phyloP scores from a whole-genome alignment of 2,888 invertebrate genomes.

The Eupithecia pulchellata region DNA sequence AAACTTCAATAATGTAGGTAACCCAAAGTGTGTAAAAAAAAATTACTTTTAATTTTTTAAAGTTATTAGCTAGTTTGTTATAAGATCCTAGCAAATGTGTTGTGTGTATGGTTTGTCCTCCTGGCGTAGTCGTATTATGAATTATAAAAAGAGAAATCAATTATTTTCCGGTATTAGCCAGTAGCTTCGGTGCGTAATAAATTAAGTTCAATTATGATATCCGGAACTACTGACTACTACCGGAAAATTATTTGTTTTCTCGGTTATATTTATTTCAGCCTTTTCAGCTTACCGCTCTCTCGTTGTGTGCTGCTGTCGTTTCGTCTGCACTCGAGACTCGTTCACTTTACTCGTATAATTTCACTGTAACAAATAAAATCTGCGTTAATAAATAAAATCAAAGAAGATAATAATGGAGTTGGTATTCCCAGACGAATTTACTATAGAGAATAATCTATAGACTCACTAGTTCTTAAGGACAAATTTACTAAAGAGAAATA shows the following conservation, averaged over 20 bases:
- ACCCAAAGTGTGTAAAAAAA: no score
- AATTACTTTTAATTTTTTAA: no score
- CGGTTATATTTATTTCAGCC: constrained; percentile 47
- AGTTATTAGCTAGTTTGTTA: no score
- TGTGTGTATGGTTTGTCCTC: no score
- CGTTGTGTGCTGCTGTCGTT: constrained; percentile 76
- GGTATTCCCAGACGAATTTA: not conserved
- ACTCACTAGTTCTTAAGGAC: no score
- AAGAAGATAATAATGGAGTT: not conserved
- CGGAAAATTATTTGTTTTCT: not conserved
- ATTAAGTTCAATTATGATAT: not conserved
- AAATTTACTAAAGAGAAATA: no score
- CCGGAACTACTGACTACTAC: not conserved
- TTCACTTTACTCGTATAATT: constrained; percentile 82
- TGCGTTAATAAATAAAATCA: not conserved
- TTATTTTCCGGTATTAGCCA: no score
- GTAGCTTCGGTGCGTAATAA: no score
- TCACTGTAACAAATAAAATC: constrained; percentile 73
- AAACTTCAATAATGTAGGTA: no score
- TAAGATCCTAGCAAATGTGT: no score
- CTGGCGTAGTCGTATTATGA: no score
- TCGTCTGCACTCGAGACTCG: constrained; percentile 82
- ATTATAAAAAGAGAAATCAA: no score
- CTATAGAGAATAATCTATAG: not conserved
- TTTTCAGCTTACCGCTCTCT: constrained; percentile 76